Base-by-base conservation (phyloP, 1,140 invertebrate genomes). In the Brachionus calyciflorus region DNA sequence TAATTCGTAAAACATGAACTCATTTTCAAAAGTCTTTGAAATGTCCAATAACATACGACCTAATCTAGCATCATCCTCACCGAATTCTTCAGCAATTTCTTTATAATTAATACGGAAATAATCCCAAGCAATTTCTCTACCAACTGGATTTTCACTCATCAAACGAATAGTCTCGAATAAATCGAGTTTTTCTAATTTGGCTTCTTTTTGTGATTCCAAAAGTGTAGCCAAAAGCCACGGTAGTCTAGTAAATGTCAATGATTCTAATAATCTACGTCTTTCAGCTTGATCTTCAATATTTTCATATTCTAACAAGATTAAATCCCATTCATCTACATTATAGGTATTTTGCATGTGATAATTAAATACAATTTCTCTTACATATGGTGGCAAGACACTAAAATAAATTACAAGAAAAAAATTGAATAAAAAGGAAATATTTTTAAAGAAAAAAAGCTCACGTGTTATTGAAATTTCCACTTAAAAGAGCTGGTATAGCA, bases 261-360 rank as follows among this genome's bases (percentile, higher is more conserved):
- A 46, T 41, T 76, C 28, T n/a, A 76, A 26, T 41, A 76, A 57
- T 46, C 55, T n/a, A 10, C 49, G 21, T 46, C 28, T 46, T 33
- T 76, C 51, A 9, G 10, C 14, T 2, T 3, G 0, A 46, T 76
- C 73, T 17, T 55, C 49, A 57, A 76, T 40, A 5, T 28, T 53
- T 12, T 55, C 49, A 48, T 76, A 76, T 9, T 76, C 49, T 44
- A 24, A 28, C 19, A 55, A 1, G 9, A 76, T 44, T 2, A 49
- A 28, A n/a, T 44, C 19, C 73, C 73, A 76, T n/a, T 76, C 73
- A 14, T 55, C 49, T 12, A 55, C 51, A 48, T 76, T 46, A 21
- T 76, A 76, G 6, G 73, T 76, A 33, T 76, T 55, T 60, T 76
- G 73, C 10, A 57, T 48, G 37, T 76, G 73, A 55, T 55, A 55